Base-by-base conservation (phyloP, 2,113 vertebrate species). In the Hystrix brachyura region DNA sequence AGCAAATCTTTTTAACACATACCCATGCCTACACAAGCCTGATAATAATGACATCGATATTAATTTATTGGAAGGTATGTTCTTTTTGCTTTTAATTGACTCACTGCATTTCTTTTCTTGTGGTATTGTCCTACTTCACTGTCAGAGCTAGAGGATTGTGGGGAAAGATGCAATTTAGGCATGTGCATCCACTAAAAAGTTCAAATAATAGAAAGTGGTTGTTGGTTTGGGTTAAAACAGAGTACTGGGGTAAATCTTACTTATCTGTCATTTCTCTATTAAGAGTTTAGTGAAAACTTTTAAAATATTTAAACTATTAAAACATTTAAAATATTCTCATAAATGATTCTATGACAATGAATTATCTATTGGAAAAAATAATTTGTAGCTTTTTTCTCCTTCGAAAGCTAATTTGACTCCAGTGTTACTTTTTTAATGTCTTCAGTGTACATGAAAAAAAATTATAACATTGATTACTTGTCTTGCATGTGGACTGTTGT, bases 1-100 rank as follows among this genome's bases (percentile, higher is more conserved):
- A 65, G 99, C 99, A 96, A 99, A 99, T 98, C 98, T 99, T 72
- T 99, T 99, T 98, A 99, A 99, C 98, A 99, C 98, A 95, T 98
- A 99, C 55, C 99, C 99, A 18, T 98, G 98, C 86, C 97, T 99
- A 92, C 98, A 98, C 94, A 99, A 97, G 90, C 97, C 98, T 88
- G 96, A 98, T 25, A 97, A 81, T 94, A 98, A 98, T 67, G 98
- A 98, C 97, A 98, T 99, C 2, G 99, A 99, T 94, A 79, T 98
- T 34, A 97, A 98, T 88, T 98, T 99, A 94, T 98, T 99, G 97
- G 99, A 99, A 99, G 99, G 99, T 99, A 98, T 78, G 97, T 85
- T 81, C 17, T 69, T 86, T 98, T 29, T 96, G 96, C 65, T 78
- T 90, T 62, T 51, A 43, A 25, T 32, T 51, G 71, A 71, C n/a